Base-by-base conservation (phyloP, 2,797 vertebrate genomes). In the Leptatherina wallacei region DNA sequence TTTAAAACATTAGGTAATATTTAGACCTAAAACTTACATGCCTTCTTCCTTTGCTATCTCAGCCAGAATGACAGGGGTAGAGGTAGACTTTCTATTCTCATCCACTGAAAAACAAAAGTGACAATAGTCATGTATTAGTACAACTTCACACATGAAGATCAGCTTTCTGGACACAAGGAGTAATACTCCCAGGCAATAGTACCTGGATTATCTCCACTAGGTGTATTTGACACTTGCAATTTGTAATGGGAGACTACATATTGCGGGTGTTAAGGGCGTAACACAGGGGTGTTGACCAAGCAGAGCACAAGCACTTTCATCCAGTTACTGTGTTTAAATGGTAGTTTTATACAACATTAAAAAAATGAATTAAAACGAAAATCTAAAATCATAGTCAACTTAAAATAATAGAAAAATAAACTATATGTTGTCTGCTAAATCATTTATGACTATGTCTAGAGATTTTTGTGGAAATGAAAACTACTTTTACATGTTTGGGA, bases 21-120 rank as follows among this genome's bases (percentile, higher is more conserved):
- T n/a, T n/a, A n/a, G n/a, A n/a, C n/a, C n/a, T n/a, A n/a, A n/a
- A n/a, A 86, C 95, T 92, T 85, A 96, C 95, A 96, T n/a, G 58
- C 95, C 95, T 77, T 96, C 95, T 81, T 96, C 95, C 62, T 93
- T 94, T 18, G 85, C 91, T 4, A 96, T 96, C 84, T 96, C 95
- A 57, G 93, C 91, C 89, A 96, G 84, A 74, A 96, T 94, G 69
- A 93, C 11, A 0, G 93, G 95, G 14, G 95, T 96, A 4, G 94
- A 93, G 10, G 89, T 90, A 1, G 95, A 83, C 63, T 92, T 95
- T 20, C 95, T 87, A 75, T 83, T 94, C 73, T 95, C 95, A 73
- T 96, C 95, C 91, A 96, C 95, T 96, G 79, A 69, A 89, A 87
- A 57, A 40, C 7, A 63, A 67, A 29, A 29, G 22, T 11, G 0